Evolutionary conservation across 2,888 invertebrate species (phyloP), one percentile per base, ranked within the genome.

Genomic region (Drosophila infuscata): DNA sequence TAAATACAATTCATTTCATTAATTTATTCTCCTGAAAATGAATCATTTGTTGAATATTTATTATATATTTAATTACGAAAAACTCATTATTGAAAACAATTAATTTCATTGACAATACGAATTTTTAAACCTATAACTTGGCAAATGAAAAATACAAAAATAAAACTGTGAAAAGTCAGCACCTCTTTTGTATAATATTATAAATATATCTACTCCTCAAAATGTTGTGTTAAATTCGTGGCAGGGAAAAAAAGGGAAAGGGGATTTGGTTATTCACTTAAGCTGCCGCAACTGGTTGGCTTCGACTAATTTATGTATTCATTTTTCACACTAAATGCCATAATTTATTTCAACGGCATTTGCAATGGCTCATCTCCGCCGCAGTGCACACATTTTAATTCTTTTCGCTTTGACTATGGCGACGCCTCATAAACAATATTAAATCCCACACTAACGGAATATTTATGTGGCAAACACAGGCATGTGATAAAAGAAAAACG

Each of bases 371-470:
- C 83, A 79, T 79, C 60, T 52, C 32, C 48, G 59, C 43, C 67
- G 35, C 74, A 77, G 81, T 87, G 41, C 62, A 72, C 69, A 86
- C 66, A 75, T 87, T 87, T 79, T 76, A 89, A 84, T 88, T 79
- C 71, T 68, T 73, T 72, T 73, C 80, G 85, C 76, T 88, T 85
- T 76, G 82, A 86, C 87, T 89, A 56, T 68, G 58, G 87, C 87
- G 81, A 83, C 82, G 84, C 83, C 84, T 70, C 84, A 89, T 89
- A 89, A 84, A 89, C 89, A 89, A 89, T 89, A 88, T 79, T 82
- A 84, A 89, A 85, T 89, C 80, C 73, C 65, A 54, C 63, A 67
- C 66, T 51, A 63, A 46, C 49, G 51, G 63, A 48, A 53, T 76
- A 77, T 76, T 67, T 77, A 64, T 70, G 69, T 69, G 59, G 60